Percentiles rank a stretch among this genome's conserved stretches.
These are phyloP conservation scores for Acanthurus tractus DNA, from an alignment of 2,797 vertebrate species.

Conservation along the genomic window DNA sequence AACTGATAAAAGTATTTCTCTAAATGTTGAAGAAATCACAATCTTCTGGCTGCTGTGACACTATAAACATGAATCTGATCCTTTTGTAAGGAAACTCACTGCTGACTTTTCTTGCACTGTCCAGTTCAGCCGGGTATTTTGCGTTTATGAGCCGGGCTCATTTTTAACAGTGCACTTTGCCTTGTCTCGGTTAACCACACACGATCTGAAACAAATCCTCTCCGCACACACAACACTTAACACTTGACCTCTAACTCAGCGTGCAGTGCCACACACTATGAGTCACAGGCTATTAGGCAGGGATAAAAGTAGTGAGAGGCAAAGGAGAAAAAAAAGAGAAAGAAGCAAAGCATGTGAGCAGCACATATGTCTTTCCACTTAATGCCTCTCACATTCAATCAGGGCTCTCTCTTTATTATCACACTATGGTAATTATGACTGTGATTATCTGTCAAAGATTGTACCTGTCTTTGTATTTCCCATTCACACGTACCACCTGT, in stretches of 20 bases:
- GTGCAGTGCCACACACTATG: constrained; percentile 66
- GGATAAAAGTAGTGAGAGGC: constrained; percentile 55
- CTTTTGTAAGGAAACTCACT: background rate
- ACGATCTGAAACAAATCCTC: constrained; percentile 75
- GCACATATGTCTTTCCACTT: constrained; percentile 34
- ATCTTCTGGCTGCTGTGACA: background rate
- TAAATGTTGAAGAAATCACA: background rate
- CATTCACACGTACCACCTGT: constrained; percentile 22
- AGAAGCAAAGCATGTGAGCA: constrained; percentile 22
- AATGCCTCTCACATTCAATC: constrained; percentile 68
- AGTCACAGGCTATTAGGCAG: constrained; percentile 50
- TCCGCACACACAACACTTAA: constrained; percentile 74
- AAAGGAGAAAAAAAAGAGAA: constrained; percentile 30
- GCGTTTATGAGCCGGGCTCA: constrained; percentile 25
- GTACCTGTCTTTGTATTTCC: constrained; percentile 50
- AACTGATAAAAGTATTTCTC: background rate
- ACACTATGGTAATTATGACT: constrained; percentile 60
- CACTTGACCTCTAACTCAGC: constrained; percentile 77
- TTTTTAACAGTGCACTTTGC: constrained; percentile 65
- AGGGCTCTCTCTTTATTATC: constrained; percentile 57
- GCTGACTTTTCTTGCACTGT: constrained; percentile 14
- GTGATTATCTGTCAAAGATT: constrained; percentile 64
- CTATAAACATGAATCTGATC: background rate
- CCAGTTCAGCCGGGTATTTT: constrained; percentile 32
- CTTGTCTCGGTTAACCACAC: constrained; percentile 70